Evolutionary conservation across 2,888 invertebrate species (phyloP).

Genomic region (Arctia plantaginis): DNA sequence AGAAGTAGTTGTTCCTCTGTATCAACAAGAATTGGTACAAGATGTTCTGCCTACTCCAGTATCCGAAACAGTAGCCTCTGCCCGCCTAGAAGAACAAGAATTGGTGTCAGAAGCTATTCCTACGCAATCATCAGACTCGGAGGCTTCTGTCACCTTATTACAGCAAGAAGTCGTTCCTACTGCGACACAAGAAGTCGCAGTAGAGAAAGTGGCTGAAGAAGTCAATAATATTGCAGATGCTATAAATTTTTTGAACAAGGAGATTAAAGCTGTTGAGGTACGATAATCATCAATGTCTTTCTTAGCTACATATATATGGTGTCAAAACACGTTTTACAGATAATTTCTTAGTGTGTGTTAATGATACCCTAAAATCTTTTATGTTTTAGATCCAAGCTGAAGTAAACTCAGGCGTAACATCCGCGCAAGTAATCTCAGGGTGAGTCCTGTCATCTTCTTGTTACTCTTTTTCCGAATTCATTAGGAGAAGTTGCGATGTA

Average conservation of each 20-base stretch:
- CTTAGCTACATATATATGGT: not conserved
- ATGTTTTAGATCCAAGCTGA: constrained; percentile 43
- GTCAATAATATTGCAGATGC: constrained; percentile 71
- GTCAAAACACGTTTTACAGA: not conserved
- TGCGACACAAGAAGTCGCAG: constrained; percentile 34
- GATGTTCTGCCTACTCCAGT: constrained; percentile 17
- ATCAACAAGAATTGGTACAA: constrained; percentile 25
- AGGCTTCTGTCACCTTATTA: constrained; percentile 3
- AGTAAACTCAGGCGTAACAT: constrained; percentile 48
- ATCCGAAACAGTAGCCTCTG: not conserved
- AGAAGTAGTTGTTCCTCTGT: constrained; percentile 13
- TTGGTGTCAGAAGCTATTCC: constrained; percentile 28
- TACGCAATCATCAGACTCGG: not conserved
- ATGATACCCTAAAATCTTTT: not conserved
- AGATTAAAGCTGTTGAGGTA: constrained; percentile 70
- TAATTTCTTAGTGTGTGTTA: not conserved
- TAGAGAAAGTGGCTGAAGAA: constrained; percentile 36
- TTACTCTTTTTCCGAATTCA: not conserved
- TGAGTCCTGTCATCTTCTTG: constrained; percentile 49
- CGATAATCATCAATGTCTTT: constrained; percentile 22
- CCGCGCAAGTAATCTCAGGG: constrained; percentile 59
- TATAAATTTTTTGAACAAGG: constrained; percentile 67
- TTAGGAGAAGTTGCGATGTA: not conserved
- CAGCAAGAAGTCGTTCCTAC: constrained; percentile 17
- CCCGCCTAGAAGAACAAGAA: constrained; percentile 11